phyloP scores from a whole-genome alignment of 2,113 vertebrate genomes.

The Aphelocoma coerulescens region DNA sequence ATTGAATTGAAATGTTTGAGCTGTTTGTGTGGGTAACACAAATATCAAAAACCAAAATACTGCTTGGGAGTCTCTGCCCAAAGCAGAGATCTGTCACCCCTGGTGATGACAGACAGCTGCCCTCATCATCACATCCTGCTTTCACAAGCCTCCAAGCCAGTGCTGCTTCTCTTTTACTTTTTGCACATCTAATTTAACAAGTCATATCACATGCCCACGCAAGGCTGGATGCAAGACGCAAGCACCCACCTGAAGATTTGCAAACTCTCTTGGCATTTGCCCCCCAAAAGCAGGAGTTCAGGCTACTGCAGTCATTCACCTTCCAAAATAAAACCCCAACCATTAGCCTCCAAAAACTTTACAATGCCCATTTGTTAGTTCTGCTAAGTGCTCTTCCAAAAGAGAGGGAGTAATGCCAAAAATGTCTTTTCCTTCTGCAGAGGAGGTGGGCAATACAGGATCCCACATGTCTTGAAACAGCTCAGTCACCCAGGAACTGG shows the following conservation, averaged over 20 bases:
- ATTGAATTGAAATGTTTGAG: not conserved
- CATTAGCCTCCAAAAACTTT: not conserved
- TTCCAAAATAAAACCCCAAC: not conserved
- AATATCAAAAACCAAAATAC: not conserved
- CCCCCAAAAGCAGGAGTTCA: not conserved
- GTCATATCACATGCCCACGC: accelerated
- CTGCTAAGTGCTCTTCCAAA: not conserved
- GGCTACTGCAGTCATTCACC: not conserved
- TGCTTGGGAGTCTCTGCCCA: not conserved
- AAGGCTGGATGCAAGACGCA: not conserved
- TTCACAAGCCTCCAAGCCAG: not conserved
- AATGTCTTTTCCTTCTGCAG: not conserved
- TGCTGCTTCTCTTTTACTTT: not conserved
- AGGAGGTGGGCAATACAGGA: not conserved
- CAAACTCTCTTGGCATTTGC: not conserved
- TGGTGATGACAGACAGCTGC: accelerated
- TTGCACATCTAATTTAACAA: not conserved
- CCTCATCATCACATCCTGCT: accelerated
- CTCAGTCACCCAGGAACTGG: not conserved
- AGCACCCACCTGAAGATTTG: not conserved
- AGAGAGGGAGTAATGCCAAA: not conserved
- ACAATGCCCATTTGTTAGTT: not conserved
- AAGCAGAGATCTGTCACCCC: not conserved
- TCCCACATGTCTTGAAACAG: not conserved
- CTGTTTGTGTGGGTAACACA: not conserved